Base-by-base conservation (phyloP, 1,140 invertebrate genomes). In the Proctacanthus coquilletti region DNA sequence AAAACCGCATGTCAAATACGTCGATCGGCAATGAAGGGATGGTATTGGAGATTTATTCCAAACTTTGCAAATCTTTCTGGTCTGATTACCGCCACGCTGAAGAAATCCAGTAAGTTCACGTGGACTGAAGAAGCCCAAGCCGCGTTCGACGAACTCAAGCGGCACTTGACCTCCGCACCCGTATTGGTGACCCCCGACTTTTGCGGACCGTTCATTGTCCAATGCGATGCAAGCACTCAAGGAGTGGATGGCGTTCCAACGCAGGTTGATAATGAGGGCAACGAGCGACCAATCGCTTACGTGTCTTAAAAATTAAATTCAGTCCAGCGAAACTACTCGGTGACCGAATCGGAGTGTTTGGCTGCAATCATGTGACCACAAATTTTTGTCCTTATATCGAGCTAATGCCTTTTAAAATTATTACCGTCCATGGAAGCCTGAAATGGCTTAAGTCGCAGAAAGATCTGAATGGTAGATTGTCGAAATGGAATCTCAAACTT, bases 361-460 rank as follows among this genome's bases (percentile, higher is more conserved):
- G 36, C 23, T 11, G 23, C 18, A 18, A 5, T 14, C 23, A 10
- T 36, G 8, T 60, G 56, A 3, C 45, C 67, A 3, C 47, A 37
- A 53, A 63, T 31, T 62, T 39, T 31, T 21, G 38, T 8, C 9
- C 27, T 4, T 32, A 33, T 19, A 20, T 39, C 9, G 29, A 18
- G 17, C 51, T 48, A 5, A 52, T 11, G 4, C 41, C 53, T 6
- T 63, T 66, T 36, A 49, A 17, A 4, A 51, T 68, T 1, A 41
- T 60, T 13, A 68, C 66, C 0, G 66, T 71, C 41, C 63, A 67
- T 40, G 47, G 52, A 27, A 49, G 54, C 9, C 45, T 70, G 5
- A 41, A 44, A 21, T 72, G 60, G 56, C 45, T 71, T 3, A 40
- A 49, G n/a, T 43, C 62, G 2, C 39, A 52, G 19, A 64, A 57